These are phyloP conservation scores for Anas flavirostris DNA, from an alignment of 2,797 vertebrate genomes.

Conservation along the genomic window DNA sequence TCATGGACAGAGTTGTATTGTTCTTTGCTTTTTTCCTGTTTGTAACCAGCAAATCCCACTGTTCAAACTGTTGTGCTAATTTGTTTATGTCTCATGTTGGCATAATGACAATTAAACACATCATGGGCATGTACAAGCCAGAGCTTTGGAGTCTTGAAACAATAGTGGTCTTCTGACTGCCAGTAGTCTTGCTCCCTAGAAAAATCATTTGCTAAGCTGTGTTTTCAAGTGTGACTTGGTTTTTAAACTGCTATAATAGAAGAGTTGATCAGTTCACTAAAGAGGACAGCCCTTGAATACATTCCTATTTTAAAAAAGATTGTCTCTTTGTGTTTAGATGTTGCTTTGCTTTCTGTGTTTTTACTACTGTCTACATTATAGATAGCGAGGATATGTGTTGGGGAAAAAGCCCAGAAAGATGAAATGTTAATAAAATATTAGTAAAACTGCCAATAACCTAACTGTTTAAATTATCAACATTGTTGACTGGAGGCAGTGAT, in stretches of 20 bases:
- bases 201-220: neutral
- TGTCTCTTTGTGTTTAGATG: no score
- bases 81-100: constrained; percentile 50
- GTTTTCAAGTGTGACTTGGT: neutral
- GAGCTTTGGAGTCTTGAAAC: constrained; percentile 36
- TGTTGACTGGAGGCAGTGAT: neutral
- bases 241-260: neutral
- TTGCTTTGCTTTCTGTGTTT: neutral
- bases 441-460: neutral
- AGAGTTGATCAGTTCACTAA: neutral
- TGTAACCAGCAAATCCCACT: constrained; percentile 22
- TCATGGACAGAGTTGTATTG: constrained; percentile 4
- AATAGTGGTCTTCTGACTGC: constrained; percentile 8
- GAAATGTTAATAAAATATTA: neutral
- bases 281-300: neutral
- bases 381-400: neutral
- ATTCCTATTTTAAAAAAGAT: neutral
- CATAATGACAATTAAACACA: constrained; percentile 12
- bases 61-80: constrained; percentile 6
- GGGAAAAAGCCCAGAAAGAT: no score
- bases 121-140: constrained; percentile 22
- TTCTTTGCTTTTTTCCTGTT: neutral
- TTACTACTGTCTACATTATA: neutral
- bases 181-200: constrained; percentile 27
- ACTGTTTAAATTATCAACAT: neutral